Evolutionary conservation across 1,140 invertebrate species (phyloP), one percentile per base, ranked within the genome.

Genomic region (Drosophila ercepeae): DNA sequence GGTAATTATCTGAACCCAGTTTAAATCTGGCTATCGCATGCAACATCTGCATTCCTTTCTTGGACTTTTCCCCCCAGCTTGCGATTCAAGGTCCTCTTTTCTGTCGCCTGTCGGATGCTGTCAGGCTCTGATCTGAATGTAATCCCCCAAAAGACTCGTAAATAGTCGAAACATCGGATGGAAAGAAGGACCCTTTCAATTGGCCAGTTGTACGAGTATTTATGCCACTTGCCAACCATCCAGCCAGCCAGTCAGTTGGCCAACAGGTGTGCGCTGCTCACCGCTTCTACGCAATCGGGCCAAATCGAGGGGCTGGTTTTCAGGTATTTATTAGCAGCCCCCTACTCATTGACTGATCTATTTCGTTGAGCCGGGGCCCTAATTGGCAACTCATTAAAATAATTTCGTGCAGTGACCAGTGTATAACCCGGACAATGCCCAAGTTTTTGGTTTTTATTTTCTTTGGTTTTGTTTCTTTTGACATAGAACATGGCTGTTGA

Each of bases 331-430:
- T 82, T 82, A 82, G 78, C 68, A 53, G 42, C 19, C 36, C 25
- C 45, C 49, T 18, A 18, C 29, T 50, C 11, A 45, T 29, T 70
- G 64, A 50, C 72, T 81, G 78, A 81, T 81, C 78, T 81, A 81
- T 81, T 81, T 64, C 61, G 46, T 19, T 67, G 49, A 44, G 8
- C 39, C 25, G 21, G 9, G 7, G 32, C 8, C 75, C 74, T 82
- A 82, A 82, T 82, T 82, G 78, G 78, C 78, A 83, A 82, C 78
- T 82, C 78, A 82, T 83, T 82, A 83, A 82, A 82, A 81, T 82
- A 81, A 81, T 82, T 77, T 81, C 57, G 73, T 83, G 78, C 67
- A 21, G 46, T 14, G 23, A 32, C 45, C 42, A 74, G 78, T 9
- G 78, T 9, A 29, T n/a, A 64, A 74, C 82, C 77, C 78, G 78